A percentile compares a stretch with the other conserved stretches of the same genome.
phyloP scores from a whole-genome alignment of 2,797 vertebrate genomes.

The Echeneis naucrates region DNA sequence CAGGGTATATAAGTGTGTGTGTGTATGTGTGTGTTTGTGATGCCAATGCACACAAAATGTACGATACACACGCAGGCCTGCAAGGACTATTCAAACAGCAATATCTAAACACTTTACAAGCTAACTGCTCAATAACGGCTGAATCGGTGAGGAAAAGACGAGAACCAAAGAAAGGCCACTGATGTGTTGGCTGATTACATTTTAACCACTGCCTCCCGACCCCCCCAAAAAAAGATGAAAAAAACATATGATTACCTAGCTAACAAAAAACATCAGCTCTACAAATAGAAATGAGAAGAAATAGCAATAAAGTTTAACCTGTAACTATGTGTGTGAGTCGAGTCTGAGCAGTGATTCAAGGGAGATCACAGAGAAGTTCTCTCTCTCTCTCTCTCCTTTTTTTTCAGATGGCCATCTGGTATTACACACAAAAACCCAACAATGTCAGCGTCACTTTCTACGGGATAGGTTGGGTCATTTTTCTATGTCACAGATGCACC shows the following conservation, averaged over 20 bases:
- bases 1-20: not conserved
- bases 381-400: not conserved
- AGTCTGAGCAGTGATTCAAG: slow-evolving; percentile 3
- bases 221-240: not conserved
- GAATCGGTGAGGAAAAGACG: slow-evolving; percentile 11
- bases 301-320: not conserved
- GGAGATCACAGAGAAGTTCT: not conserved
- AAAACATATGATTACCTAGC: not conserved
- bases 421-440: slow-evolving; percentile 19
- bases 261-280: not conserved
- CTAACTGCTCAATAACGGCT: slow-evolving; percentile 23
- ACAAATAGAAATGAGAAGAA: not conserved
- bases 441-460: slow-evolving; percentile 29
- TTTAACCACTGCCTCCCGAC: not conserved
- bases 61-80: not conserved
- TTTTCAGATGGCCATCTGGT: slow-evolving; percentile 43
- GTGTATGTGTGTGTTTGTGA: not conserved
- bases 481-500: slow-evolving; percentile 47
- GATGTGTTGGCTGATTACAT: slow-evolving; percentile 2
- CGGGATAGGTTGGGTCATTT: slow-evolving; percentile 20
- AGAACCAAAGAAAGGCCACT: fast-evolving
- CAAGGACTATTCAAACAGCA: not conserved
- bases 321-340: not conserved
- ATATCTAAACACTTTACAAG: slow-evolving; percentile 28
- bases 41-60: too few relatives aligned